These are phyloP conservation scores for Halyomorpha halys DNA, from an alignment of 1,140 invertebrate genomes.

Conservation along the genomic window DNA sequence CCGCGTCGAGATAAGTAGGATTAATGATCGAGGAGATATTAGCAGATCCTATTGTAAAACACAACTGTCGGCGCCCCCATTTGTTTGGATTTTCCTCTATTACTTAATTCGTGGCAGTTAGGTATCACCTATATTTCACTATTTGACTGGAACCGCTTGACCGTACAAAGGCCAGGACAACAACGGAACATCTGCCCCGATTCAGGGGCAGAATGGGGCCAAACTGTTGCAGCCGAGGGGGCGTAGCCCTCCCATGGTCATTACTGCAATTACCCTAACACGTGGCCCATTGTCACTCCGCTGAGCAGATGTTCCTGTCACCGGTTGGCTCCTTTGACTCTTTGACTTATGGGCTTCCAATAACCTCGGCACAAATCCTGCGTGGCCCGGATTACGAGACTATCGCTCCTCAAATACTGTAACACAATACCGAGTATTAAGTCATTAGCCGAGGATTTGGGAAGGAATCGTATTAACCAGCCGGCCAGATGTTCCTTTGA, in stretches of 20 bases:
- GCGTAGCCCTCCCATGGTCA: not conserved
- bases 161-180: slow-evolving; percentile 4
- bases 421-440: slow-evolving; percentile 7
- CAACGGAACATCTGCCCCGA: slow-evolving; percentile 2
- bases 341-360: slow-evolving; percentile 16
- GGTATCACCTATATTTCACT: too few relatives aligned
- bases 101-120: too few relatives aligned
- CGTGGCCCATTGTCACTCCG: not conserved
- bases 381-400: not conserved
- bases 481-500: slow-evolving; percentile 3
- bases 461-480: not conserved
- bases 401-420: not conserved
- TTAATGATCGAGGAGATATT: too few relatives aligned
- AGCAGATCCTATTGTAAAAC: too few relatives aligned
- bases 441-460: not conserved
- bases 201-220: not conserved
- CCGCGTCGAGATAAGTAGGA: too few relatives aligned
- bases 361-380: not conserved
- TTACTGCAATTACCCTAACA: slow-evolving; percentile 13
- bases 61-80: too few relatives aligned
- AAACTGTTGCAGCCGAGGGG: not conserved
- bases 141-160: slow-evolving; percentile 3
- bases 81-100: too few relatives aligned
- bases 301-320: slow-evolving; percentile 11
- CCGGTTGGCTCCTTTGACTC: slow-evolving; percentile 6